Percentiles rank a stretch among this genome's conserved stretches.
Conservation (phyloP, 2,797 vertebrate species). For the Adrianichthys oophorus region DNA sequence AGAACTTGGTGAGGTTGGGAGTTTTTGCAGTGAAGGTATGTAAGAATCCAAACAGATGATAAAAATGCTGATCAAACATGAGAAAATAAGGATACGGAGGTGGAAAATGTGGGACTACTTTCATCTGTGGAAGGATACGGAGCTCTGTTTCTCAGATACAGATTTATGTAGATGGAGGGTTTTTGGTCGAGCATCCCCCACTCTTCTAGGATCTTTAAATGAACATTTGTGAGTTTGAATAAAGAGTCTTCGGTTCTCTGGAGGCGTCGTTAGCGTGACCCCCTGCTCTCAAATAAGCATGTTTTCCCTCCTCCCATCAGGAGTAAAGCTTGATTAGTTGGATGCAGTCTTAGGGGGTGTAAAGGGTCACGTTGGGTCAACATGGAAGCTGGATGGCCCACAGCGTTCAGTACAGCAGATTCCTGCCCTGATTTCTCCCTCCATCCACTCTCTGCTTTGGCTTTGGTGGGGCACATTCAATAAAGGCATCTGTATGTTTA, state of each 20-base stretch:
- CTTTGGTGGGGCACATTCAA: slow-evolving; percentile 32
- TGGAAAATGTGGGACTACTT: neutral
- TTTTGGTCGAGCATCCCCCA: neutral
- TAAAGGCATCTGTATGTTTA: slow-evolving; percentile 52
- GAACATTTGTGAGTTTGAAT: slow-evolving; percentile 4
- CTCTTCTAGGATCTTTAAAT: neutral
- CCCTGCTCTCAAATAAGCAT: slow-evolving; percentile 31
- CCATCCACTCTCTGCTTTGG: slow-evolving; percentile 36
- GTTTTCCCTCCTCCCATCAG: slow-evolving; percentile 10
- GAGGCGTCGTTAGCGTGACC: slow-evolving; percentile 31
- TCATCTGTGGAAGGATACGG: neutral
- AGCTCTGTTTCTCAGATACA: neutral
- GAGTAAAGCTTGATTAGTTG: slow-evolving; percentile 20
- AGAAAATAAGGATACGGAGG: too few relatives aligned
- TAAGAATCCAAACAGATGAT: too few relatives aligned
- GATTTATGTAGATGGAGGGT: neutral
- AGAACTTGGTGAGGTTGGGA: too few relatives aligned
- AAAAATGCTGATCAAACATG: too few relatives aligned
- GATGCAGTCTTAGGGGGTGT: slow-evolving; percentile 9
- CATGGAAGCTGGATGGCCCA: slow-evolving; percentile 42
- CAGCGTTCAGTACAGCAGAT: slow-evolving; percentile 25
- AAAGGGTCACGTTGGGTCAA: slow-evolving; percentile 54
- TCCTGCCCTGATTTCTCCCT: slow-evolving; percentile 44
- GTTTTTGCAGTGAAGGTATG: too few relatives aligned
- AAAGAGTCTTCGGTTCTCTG: slow-evolving; percentile 9